phyloP scores from a whole-genome alignment of 53 echinoderm and acorn worm genomes.

The Arbacia lixula region DNA sequence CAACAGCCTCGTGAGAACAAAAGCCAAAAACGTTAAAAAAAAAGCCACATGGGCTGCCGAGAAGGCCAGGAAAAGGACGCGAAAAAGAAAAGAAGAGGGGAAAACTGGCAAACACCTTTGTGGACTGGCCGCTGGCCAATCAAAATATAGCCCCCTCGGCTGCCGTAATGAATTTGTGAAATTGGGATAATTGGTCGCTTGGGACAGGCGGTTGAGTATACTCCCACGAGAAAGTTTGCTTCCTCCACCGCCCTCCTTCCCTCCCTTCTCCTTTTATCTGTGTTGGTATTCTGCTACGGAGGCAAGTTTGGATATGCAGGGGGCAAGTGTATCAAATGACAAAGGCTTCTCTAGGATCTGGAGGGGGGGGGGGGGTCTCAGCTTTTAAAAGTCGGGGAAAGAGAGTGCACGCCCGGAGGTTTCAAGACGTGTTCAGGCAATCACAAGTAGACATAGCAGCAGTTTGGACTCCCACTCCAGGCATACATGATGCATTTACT shows the following conservation, averaged over 20 bases:
- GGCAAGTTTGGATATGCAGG: not conserved
- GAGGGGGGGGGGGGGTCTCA: not conserved
- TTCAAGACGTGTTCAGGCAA: too few species aligned
- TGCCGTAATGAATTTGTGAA: constrained; percentile 36
- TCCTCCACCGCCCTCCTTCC: not conserved
- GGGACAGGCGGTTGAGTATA: constrained; percentile 1
- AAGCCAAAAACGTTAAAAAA: not conserved
- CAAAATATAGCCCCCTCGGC: constrained; percentile 38
- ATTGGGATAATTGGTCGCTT: constrained; percentile 45
- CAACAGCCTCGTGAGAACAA: not conserved
- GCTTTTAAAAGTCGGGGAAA: too few species aligned
- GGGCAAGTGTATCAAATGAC: constrained; percentile 29
- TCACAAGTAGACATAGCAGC: too few species aligned
- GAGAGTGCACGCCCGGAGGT: too few species aligned
- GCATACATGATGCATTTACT: too few species aligned
- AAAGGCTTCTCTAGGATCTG: not conserved
- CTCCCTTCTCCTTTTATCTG: not conserved
- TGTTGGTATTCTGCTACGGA: constrained; percentile 1
- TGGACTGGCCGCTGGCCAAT: constrained; percentile 21
- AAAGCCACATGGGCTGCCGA: not conserved
- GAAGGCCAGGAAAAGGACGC: not conserved
- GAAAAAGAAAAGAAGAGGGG: constrained; percentile 19
- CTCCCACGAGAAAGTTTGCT: constrained; percentile 17
- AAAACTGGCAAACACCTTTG: constrained; percentile 33
- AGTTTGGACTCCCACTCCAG: too few species aligned